Base-by-base conservation (phyloP, 1,140 invertebrate genomes). In the Drosophila repletoides region DNA sequence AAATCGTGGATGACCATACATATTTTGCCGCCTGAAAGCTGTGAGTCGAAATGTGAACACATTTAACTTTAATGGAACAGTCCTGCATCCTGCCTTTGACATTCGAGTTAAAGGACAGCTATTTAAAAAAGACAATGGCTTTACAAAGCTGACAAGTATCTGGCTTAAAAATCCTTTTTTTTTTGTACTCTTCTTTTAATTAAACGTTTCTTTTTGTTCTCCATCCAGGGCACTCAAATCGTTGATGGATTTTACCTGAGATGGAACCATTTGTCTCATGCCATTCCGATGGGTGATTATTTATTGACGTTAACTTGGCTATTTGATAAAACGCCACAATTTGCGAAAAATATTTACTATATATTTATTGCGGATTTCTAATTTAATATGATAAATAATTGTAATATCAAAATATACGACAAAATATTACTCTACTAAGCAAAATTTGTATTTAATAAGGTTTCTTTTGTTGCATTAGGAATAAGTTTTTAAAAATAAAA, bases 261-360 rank as follows among this genome's bases (percentile, higher is more conserved):
- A 9, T 26, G 0, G 1, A 41, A 43, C 0, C 3, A 6, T 6
- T 6, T 73, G 2, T 19, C 9, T 1, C 31, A 53, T 5, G 5
- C 36, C 1, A 1, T 73, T 0, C 67, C 67, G 2, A 52, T 60
- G 17, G 67, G 60, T 0, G 53, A 71, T 29, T 73, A 73, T 36
- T n/a, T 66, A 0, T 10, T 71, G 4, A 0, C 33, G 0, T 0
- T 71, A 0, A 34, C 12, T 5, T 71, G 53, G 45, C 9, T 10
- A 0, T 45, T 66, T n/a, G 28, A 66, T 31, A 41, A 46, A 15
- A 53, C 28, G 10, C 26, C 10, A 1, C 46, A 48, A 5, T 60
- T 71, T n/a, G 17, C 36, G 10, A 60, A 46, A 3, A 60, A 71
- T 21, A 4, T 48, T 0, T 71, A 48, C 17, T 73, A 38, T 33